Evolutionary conservation across 92 coral and sea anemone genomes (phyloP), one percentile per base, ranked within the genome.

Genomic region (Blastomussa wellsi): DNA sequence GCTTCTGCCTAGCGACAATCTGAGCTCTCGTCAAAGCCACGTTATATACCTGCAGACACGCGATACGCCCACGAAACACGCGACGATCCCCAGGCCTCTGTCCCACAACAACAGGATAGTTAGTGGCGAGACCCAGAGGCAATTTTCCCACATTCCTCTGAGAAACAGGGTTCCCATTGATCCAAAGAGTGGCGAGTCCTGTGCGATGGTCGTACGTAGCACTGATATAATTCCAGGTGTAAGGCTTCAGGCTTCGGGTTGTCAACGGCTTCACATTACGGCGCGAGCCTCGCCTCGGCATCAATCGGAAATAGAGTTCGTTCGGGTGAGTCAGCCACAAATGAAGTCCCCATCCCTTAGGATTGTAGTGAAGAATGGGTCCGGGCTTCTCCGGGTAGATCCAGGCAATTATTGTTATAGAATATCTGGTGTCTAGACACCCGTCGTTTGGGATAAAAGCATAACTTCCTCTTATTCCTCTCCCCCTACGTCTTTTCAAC

Each of bases 401-500:
- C 98, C 98, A 94, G 28, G 92, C 94, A 29, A 88, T 81, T 37
- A 94, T 88, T 20, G 98, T 94, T 37, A 94, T 92, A 14, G 95
- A 90, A 60, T 90, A 83, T n/a, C 89, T 82, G 4, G 98, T 88
- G 75, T 94, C 98, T n/a, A 94, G 84, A 70, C 95, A 91, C 19
- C 98, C 98, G 71, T 92, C 92, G 90, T 94, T 94, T 8, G 95
- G 95, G 86, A 94, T 91, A 78, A 76, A 85, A 39, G 91, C 93
- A 42, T 79, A 92, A 84, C 98, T 90, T 72, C 90, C 73, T 74
- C 85, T 60, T 5, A 11, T 57, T n/a, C 92, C 89, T 12, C 84
- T 74, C 33, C 91, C 92, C 16, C 84, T 55, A 66, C 85, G 82
- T 32, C 86, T 33, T 82, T 72, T 2, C 79, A 62, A 28, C 79